Base-by-base conservation (phyloP, 2,888 invertebrate species). In the Pecten maximus region DNA sequence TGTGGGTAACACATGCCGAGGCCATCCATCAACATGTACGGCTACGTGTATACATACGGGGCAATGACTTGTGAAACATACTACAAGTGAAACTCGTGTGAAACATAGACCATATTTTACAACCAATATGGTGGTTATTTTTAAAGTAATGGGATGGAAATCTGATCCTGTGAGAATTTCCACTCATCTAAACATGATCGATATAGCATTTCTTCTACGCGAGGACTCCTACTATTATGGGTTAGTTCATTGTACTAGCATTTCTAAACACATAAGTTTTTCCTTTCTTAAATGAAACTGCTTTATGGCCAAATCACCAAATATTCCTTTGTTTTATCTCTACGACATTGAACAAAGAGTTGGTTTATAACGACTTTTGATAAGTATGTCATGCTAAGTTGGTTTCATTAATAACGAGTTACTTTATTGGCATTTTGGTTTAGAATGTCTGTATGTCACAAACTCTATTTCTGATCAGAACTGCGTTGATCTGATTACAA, bases 61-160 rank as follows among this genome's bases (percentile, higher is more conserved):
- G 74, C 74, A 74, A 35, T 74, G 74, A 74, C 74, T 54, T 54
- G 54, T 54, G 54, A 54, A 54, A 54, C 23, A 54, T 54, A 74
- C 74, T 35, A 74, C 28, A 74, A 74, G 74, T 74, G 74, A 74
- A 74, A 74, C 74, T 74, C 74, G 74, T 74, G 74, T 74, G 74
- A 74, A 60, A 74, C 28, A 28, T 74, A 74, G 35, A 74, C 0
- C 23, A 35, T 74, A 74, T 74, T 74, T 74, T 35, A 74, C 35
- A 28, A 35, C 74, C 74, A 28, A 74, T 74, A 23, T 74, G 35
- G 35, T 35, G 35, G 74, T 74, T 23, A 74, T 28, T 74, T 74
- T 74, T 10, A 74, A 74, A 74, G 74, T 28, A 74, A 74, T 6
- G 23, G 35, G 28, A 10, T 10, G 6, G 74, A 23, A 74, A 74